These are phyloP conservation scores for Dermolepida albohirtum DNA, from an alignment of 2,888 invertebrate species.

Conservation along the genomic window DNA sequence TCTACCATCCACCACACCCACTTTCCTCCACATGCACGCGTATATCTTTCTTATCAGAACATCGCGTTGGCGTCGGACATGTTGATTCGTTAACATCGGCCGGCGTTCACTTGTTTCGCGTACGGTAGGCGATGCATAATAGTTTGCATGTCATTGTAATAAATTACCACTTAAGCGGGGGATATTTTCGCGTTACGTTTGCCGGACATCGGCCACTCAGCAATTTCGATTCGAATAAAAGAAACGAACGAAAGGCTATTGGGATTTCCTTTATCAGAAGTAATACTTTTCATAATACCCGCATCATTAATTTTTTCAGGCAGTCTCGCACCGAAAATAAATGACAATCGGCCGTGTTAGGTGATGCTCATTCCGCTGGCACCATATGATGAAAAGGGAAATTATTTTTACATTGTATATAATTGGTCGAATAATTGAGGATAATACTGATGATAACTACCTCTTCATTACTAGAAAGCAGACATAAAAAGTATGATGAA, in stretches of 20 bases:
- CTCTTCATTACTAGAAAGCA: no score
- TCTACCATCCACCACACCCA: not conserved
- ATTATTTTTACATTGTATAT: conserved; percentile 19
- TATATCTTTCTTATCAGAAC: conserved; percentile 1
- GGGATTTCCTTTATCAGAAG: conserved; percentile 29
- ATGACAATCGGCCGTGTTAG: conserved; percentile 22
- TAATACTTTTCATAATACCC: conserved; percentile 23
- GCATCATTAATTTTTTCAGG: conserved; percentile 26
- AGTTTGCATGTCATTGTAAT: conserved; percentile 34
- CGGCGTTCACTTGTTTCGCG: conserved; percentile 10
- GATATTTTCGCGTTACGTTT: conserved; percentile 1
- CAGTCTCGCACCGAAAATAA: conserved; percentile 14
- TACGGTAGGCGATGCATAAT: conserved; percentile 13
- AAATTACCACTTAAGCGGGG: conserved; percentile 17
- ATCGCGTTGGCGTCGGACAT: not conserved
- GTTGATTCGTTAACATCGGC: conserved; percentile 9
- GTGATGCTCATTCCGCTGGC: not conserved
- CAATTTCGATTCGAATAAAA: conserved; percentile 4
- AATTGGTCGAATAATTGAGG: conserved; percentile 23
- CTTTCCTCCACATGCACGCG: not conserved
- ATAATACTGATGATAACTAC: not conserved
- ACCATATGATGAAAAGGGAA: conserved; percentile 1
- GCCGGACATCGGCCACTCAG: not conserved
- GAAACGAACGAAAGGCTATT: not conserved
- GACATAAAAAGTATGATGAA: no score